Evolutionary conservation across 2,797 vertebrate genomes (phyloP), one percentile per base, ranked within the genome.

Genomic region (Iguana delicatissima): DNA sequence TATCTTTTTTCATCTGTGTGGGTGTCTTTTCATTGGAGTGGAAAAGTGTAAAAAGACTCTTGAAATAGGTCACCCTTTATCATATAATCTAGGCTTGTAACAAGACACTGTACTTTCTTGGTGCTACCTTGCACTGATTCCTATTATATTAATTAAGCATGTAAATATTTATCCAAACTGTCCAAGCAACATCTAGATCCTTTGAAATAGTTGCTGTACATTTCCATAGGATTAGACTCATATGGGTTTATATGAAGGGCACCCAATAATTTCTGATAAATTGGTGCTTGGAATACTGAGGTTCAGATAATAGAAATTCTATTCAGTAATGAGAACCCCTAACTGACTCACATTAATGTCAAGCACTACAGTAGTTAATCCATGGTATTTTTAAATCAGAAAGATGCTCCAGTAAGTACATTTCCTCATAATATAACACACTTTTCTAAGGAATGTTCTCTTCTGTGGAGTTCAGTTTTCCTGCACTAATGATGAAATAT

Each of bases 51-150:
- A 84, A 89, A 89, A 76, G 55, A 46, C 8, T 89, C 24, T 59
- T 16, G 29, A 76, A 84, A 82, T 89, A 84, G 80, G 80, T 89
- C 88, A 74, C 55, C 80, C 55, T 89, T 84, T 35, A 89, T 76
- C 80, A 84, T 35, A 89, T 32, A 76, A 76, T 22, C 50, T 42
- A 77, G 84, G 42, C 32, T 62, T 59, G n/a, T 22, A 82, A 89
- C 69, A 76, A 89, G 38, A 7, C 59, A 84, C 72, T 77, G 13
- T 3, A 77, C 42, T 64, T 67, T 84, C n/a, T 77, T 84, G 57
- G 77, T 84, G 22, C 57, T 55, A 10, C 42, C 50, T 64, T 76
- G 42, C 57, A 89, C 29, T 64, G 73, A 20, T 50, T 50, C 55
- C 42, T 84, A 9, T 84, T 22, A 16, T 77, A 57, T 84, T 76